Conservation (phyloP, 2,888 invertebrate genomes). For the Hoplodrina ambigua region DNA sequence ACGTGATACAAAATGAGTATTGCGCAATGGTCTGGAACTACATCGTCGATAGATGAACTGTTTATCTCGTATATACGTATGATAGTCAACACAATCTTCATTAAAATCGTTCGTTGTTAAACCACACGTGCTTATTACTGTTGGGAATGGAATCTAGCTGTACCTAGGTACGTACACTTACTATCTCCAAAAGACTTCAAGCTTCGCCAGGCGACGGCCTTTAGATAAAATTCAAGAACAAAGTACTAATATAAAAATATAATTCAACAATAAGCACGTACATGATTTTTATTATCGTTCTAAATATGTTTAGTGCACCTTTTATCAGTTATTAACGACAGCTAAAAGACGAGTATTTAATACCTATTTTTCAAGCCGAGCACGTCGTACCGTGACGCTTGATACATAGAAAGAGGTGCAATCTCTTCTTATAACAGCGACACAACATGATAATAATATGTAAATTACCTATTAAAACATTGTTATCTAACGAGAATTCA, state of each 20-base stretch:
- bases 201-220: conserved; percentile 1
- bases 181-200: conserved; percentile 4
- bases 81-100: conserved; percentile 47
- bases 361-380: conserved; percentile 9
- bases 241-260: conserved; percentile 8
- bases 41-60: conserved; percentile 40
- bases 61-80: conserved; percentile 40
- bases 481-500: conserved; percentile 41
- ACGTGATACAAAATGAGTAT: conserved; percentile 32
- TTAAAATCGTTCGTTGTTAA: conserved; percentile 54
- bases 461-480: conserved; percentile 55
- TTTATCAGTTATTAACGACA: conserved; percentile 28
- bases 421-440: conserved; percentile 28
- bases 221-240: conserved; percentile 28
- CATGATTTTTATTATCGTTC: conserved; percentile 16
- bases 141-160: conserved; percentile 26
- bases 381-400: conserved; percentile 14
- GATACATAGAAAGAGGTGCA: conserved; percentile 2
- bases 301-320: conserved; percentile 40
- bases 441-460: conserved; percentile 40
- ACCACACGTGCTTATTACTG: conserved; percentile 40
- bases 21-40: conserved; percentile 45
- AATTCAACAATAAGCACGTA: conserved; percentile 33
- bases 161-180: conserved; percentile 18
- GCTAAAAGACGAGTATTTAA: conserved; percentile 10